Evolutionary conservation across 30 jellyfish, hydroid and myxozoan species (phyloP).

Genomic region (Hydractinia echinata): DNA sequence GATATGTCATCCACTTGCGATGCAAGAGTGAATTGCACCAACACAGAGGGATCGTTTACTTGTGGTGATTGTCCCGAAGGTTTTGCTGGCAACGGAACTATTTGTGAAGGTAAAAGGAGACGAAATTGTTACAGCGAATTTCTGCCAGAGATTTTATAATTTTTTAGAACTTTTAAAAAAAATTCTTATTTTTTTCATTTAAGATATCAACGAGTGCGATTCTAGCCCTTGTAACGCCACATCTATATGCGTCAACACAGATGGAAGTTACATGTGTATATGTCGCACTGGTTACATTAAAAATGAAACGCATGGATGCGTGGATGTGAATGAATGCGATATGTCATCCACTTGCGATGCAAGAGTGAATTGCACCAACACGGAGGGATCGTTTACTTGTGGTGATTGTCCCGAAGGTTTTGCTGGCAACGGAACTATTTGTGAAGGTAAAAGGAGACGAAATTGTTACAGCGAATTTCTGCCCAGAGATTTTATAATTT

Average conservation of each 20-base stretch:
- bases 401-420: background rate
- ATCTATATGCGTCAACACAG: background rate
- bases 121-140: too few species aligned
- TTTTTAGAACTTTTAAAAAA: too few species aligned
- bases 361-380: background rate
- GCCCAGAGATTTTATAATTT: background rate
- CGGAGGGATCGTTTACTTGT: background rate
- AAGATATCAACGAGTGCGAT: constrained; percentile 7
- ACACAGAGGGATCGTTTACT: too few species aligned
- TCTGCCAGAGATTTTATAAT: too few species aligned
- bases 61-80: too few species aligned
- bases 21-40: too few species aligned
- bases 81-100: too few species aligned
- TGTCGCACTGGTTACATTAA: background rate
- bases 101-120: too few species aligned
- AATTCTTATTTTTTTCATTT: background rate
- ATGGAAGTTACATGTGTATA: background rate
- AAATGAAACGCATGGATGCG: too few species aligned
- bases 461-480: background rate
- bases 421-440: background rate
- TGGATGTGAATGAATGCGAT: too few species aligned
- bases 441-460: background rate
- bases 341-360: background rate
- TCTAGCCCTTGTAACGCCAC: background rate
- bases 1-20: too few species aligned